A percentile compares a stretch with the other conserved stretches of the same genome.
These are phyloP conservation scores for Enteromius fasciolatus DNA, from an alignment of 2,797 vertebrate genomes.

Conservation along the genomic window DNA sequence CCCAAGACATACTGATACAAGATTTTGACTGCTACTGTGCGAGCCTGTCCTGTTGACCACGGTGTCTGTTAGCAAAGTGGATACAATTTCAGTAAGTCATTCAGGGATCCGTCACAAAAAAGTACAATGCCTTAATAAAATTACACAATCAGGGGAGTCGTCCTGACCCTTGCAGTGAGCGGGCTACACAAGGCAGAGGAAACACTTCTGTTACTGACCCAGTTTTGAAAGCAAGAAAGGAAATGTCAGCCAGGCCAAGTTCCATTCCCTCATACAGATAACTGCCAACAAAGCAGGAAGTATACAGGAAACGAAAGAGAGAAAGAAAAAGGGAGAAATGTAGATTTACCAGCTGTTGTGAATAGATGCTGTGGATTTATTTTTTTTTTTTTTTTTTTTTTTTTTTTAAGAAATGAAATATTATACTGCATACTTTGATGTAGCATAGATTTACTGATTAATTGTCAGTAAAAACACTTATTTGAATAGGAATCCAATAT, in stretches of 20 bases:
- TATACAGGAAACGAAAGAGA: constrained; percentile 63
- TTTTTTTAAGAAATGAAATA: background rate
- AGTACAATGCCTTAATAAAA: background rate
- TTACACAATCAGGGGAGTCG: constrained; percentile 1
- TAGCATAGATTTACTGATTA: background rate
- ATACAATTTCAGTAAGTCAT: constrained; percentile 1
- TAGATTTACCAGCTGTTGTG: background rate
- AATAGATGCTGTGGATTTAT: background rate
- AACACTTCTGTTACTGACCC: constrained; percentile 57
- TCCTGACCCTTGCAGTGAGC: constrained; percentile 16
- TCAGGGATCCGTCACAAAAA: constrained; percentile 9
- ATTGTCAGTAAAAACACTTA: background rate
- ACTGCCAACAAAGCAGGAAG: constrained; percentile 71
- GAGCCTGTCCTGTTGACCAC: background rate
- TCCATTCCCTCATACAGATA: constrained; percentile 65
- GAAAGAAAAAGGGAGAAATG: constrained; percentile 19
- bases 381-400: background rate
- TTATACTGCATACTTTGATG: background rate
- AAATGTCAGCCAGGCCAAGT: constrained; percentile 65
- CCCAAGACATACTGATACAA: constrained; percentile 28
- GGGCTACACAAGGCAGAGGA: constrained; percentile 46
- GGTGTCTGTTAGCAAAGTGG: background rate
- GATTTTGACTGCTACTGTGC: constrained; percentile 17
- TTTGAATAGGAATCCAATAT: no score
- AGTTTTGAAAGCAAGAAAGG: constrained; percentile 63